These are phyloP conservation scores for Pherbina coryleti DNA, from an alignment of 2,888 invertebrate species.

Conservation along the genomic window DNA sequence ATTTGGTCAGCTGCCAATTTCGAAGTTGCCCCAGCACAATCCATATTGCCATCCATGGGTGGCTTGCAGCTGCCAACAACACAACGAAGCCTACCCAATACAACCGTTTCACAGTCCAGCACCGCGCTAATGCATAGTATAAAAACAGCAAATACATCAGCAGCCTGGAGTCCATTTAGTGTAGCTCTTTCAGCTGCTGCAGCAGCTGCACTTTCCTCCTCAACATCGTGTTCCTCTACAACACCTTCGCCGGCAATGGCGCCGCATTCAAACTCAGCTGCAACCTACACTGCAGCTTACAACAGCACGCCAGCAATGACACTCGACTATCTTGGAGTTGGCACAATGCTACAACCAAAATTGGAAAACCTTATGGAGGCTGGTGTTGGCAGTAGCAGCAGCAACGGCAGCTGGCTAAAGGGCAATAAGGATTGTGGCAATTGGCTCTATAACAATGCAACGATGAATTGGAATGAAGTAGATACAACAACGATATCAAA, in stretches of 20 bases:
- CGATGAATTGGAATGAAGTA: conserved; percentile 7
- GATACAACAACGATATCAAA: background rate
- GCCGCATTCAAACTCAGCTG: background rate
- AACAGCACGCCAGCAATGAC: background rate
- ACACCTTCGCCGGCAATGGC: conserved; percentile 17
- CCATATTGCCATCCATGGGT: background rate
- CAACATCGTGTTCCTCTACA: conserved; percentile 3
- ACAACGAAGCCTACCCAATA: background rate
- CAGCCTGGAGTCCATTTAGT: conserved; percentile 3
- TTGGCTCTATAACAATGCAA: background rate
- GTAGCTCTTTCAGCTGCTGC: conserved; percentile 8
- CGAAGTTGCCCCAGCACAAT: background rate
- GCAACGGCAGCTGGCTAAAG: conserved; percentile 5
- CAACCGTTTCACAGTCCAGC: background rate
- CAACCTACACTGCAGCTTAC: background rate
- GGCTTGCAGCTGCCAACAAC: background rate
- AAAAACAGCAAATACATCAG: background rate
- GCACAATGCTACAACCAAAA: conserved; percentile 6
- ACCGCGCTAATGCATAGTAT: background rate
- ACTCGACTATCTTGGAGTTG: conserved; percentile 2
- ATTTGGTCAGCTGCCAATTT: conserved; percentile 18
- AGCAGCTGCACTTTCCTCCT: conserved; percentile 11
- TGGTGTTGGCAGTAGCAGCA: background rate
- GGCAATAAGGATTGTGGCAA: background rate
- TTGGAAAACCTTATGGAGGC: background rate